Evolutionary conservation across 2,113 vertebrate genomes (phyloP), one percentile per base, ranked within the genome.

Genomic region (Menidia beryllina): DNA sequence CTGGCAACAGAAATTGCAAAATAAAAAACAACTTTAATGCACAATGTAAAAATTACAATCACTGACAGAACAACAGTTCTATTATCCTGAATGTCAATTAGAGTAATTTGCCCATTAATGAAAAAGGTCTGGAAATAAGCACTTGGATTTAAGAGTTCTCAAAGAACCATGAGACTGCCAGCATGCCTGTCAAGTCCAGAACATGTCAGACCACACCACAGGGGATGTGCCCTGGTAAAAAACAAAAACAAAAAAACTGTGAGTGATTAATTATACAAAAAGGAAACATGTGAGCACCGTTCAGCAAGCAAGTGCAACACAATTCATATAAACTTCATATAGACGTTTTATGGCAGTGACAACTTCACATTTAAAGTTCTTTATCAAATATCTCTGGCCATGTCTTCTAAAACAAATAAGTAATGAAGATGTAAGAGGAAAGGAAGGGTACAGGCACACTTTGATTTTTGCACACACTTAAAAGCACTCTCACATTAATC

Each of bases 111-210:
- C n/a, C n/a, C n/a, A n/a, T n/a, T n/a, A n/a, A n/a, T n/a, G n/a
- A 71, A 72, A 53, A 55, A 65, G 38, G 43, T 53, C 64, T 77
- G 65, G 61, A 54, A 77, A 79, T 79, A 50, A 82, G 25, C 48
- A 49, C 54, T 63, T 76, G 21, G 53, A 58, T 69, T 36, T 34
- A n/a, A 25, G 55, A 59, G 58, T 55, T 69, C 59, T 61, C 23
- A 45, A 27, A 67, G 38, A 56, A 68, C n/a, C 47, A 27, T 23
- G 38, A 69, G 41, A 43, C 59, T 57, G 51, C 38, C 39, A 27
- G 51, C 23, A 58, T 47, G 34, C 47, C 43, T 23, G 27, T 62
- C 50, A 26, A 58, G 4, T 62, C 26, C 43, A 58, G 43, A 36
- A 39, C 0, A 20, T 38, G 39, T 55, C 10, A 63, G 43, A 27